Base-by-base conservation (phyloP, 2,113 vertebrate species). In the Setophaga kirtlandii region DNA sequence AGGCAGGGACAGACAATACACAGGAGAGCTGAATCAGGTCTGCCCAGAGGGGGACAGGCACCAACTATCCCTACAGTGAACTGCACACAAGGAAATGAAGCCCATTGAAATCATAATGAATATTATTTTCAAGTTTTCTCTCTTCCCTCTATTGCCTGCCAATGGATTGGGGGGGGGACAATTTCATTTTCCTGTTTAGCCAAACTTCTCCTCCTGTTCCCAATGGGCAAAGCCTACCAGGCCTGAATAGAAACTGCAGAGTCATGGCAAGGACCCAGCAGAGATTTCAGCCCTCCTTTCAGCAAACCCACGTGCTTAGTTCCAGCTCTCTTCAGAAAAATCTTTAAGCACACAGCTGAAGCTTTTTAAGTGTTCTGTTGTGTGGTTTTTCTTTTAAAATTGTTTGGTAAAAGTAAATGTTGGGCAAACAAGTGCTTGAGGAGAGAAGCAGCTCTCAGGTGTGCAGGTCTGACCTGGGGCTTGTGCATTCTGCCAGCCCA, bases 201-300 rank as follows among this genome's bases (percentile, higher is more conserved):
- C 80, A 89, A 85, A 63, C 59, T 74, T 63, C 68, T 80, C 63
- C 73, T 65, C 24, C 59, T 82, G 63, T 74, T 77, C 83, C 71
- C 88, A 33, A 17, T 9, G 90, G 91, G 75, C 58, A 93, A 93
- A 95, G 20, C 52, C 68, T 37, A 83, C 56, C 42, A 67, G 86
- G 64, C 37, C 79, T 81, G 56, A 35, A 42, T 3, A 60, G 75
- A 77, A 95, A 78, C 71, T 96, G 87, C 78, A 58, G 67, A 73
- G 56, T 25, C 42, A 20, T 27, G 88, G 82, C 88, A 63, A 23
- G 64, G 67, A 74, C 68, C 92, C 95, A 95, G 73, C 64, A 6
- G 85, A 93, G 85, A 81, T 83, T 87, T 92, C 94, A 96, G 92
- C 93, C 93, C 92, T 88, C 93, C 77, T 83, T 81, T 78, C 60